Base-by-base conservation (phyloP, 2,888 invertebrate genomes). In the Anthophora plumipes region DNA sequence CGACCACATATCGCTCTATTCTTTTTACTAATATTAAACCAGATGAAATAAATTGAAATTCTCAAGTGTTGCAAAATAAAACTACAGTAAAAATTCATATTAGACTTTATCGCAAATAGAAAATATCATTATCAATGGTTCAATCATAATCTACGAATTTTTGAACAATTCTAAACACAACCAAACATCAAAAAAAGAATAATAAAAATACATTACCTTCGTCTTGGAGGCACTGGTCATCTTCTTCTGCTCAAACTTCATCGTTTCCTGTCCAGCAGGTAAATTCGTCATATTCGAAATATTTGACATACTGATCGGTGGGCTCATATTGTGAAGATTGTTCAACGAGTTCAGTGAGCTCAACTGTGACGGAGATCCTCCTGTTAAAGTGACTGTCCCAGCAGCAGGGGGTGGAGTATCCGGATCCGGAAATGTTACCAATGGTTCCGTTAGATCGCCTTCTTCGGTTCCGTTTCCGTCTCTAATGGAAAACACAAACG, bases 201-300 rank as follows among this genome's bases (percentile, higher is more conserved):
- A 8, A n/a, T 0, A 0, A n/a, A n/a, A 50, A 31, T 0, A 37
- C 3, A 1, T 92, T 89, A 95, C 95, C 93, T 97, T 96, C 0
- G 97, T 97, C 88, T 96, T 96, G 43, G 95, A 95, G 77, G 97
- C 96, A 71, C 97, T 97, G 82, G 97, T 96, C 93, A 96, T 96
- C 87, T 97, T 96, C 91, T 97, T 97, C 93, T 97, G 97, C 93
- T 97, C 97, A 92, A 96, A 97, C 93, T 97, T 97, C 85, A 97
- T 94, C 74, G 96, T 96, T 91, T 97, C 96, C 82, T 94, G 91
- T 25, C 91, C 91, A 41, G 91, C 84, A 70, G 92, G 87, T 46
- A 92, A 67, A 77, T 82, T 91, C 46, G 91, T 85, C 57, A 92
- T 92, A 48, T 88, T 90, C 46, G 90, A 92, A 88, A 82, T 94